Evolutionary conservation across 1,140 invertebrate genomes (phyloP), one percentile per base, ranked within the genome.

Genomic region (Papilio dardanus): DNA sequence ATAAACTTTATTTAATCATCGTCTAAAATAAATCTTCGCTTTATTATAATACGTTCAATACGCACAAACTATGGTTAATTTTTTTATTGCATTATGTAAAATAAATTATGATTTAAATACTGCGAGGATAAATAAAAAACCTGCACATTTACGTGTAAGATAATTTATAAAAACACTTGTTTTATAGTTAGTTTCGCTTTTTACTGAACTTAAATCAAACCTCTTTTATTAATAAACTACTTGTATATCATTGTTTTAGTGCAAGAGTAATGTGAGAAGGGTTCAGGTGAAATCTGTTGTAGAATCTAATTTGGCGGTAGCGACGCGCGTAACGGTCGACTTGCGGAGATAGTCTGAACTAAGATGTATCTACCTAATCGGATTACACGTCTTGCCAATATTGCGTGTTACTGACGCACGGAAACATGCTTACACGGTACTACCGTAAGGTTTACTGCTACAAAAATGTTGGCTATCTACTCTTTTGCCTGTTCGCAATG

Each of bases 341-440:
- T 62, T 62, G 54, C 54, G 54, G 54, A 62, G 54, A 62, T 62
- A 62, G 54, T 28, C 54, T 62, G 54, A 62, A 62, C 54, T 62
- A 62, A 79, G 75, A 77, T 82, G 73, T 28, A 62, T 62, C 42
- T 79, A 77, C 71, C 75, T 86, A 88, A 89, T 88, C 84, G 74
- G 86, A 89, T 88, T 88, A 84, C 81, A 67, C 74, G 77, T 77
- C 81, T 81, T 77, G 75, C 75, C 81, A 77, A 86, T 87, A 88
- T 84, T 85, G 83, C 79, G 80, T 62, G 54, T 24, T 62, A 74
- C 71, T 77, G 81, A 79, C 88, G 84, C 87, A 67, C 28, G 89
- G 87, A 91, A 89, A 89, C 88, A 88, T 84, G 80, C 82, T 77
- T 83, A 81, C 80, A 83, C 75, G 81, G 77, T 76, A 71, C 76